phyloP scores from a whole-genome alignment of 2,113 vertebrate genomes.

The Chamaea fasciata region DNA sequence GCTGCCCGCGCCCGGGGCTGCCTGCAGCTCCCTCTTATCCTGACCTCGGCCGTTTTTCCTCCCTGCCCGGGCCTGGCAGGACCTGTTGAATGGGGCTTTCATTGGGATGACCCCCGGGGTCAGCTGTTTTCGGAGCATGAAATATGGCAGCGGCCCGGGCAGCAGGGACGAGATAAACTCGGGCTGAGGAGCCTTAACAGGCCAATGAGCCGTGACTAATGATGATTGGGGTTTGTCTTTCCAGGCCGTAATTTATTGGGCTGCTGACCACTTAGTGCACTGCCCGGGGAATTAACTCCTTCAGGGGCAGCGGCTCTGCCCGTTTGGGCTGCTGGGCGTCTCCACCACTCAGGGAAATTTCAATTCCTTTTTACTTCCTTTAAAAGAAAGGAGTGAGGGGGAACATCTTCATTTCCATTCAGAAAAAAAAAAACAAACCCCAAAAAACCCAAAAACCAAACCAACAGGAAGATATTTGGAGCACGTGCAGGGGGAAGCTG shows the following conservation, averaged over 20 bases:
- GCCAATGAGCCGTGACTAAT: constrained; percentile 87
- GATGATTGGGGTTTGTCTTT: constrained; percentile 80
- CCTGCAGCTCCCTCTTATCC: constrained; percentile 75
- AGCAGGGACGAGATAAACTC: constrained; percentile 79
- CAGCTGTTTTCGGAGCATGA: constrained; percentile 83
- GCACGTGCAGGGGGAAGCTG: accelerated
- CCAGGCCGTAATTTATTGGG: constrained; percentile 72
- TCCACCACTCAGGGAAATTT: accelerated
- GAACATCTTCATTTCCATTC: neutral
- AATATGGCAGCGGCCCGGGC: constrained; percentile 80
- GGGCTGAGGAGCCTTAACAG: constrained; percentile 74
- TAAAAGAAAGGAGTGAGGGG: neutral
- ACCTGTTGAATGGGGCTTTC: constrained; percentile 87
- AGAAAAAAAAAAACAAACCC: neutral
- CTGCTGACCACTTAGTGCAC: constrained; percentile 65
- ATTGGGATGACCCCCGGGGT: constrained; percentile 82
- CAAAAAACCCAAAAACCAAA: no score
- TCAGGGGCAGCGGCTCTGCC: neutral
- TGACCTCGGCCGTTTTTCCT: constrained; percentile 74
- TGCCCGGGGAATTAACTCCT: constrained; percentile 68
- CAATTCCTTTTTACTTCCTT: neutral
- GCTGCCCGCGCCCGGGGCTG: constrained; percentile 50
- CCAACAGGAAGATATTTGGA: neutral
- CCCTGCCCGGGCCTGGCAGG: constrained; percentile 57
- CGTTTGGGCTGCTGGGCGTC: accelerated